Evolutionary conservation across 2,113 vertebrate species (phyloP).

Genomic region (Etheostoma cragini): DNA sequence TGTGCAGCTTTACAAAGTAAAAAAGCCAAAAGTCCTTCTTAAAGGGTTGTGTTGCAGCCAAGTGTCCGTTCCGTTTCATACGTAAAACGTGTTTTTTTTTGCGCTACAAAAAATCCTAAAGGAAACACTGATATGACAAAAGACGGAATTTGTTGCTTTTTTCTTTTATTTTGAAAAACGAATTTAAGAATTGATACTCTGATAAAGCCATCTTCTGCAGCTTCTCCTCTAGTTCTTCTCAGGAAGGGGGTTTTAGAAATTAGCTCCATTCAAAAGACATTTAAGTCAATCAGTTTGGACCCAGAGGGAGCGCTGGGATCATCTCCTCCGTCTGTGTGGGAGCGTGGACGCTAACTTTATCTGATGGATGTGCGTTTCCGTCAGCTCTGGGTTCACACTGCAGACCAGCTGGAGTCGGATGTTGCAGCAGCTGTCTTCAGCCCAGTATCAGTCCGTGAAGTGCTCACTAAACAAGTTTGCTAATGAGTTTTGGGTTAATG

Average conservation of each 20-base stretch:
- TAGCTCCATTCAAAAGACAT: neutral
- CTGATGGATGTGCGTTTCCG: neutral
- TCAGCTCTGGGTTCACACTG: conserved; percentile 33
- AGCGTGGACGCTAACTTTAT: no score
- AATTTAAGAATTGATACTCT: no score
- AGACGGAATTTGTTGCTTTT: no score
- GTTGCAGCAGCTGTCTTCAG: neutral
- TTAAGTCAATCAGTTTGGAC: neutral
- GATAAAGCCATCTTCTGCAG: neutral
- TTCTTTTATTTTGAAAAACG: no score
- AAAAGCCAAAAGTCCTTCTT: no score
- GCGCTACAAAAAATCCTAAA: no score
- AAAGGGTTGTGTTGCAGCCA: no score
- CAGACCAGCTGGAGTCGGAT: neutral
- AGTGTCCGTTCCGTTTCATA: no score
- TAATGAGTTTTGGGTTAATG: conserved; percentile 44
- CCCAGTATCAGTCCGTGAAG: neutral
- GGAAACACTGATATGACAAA: no score
- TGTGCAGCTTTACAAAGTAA: no score
- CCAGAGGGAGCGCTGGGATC: conserved; percentile 19
- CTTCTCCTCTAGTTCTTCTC: neutral
- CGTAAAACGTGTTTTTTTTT: no score
- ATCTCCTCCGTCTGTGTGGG: no score
- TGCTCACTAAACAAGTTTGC: neutral
- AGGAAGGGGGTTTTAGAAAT: conserved; percentile 8